Evolutionary conservation across 2,113 vertebrate genomes (phyloP).

Genomic region (Pachyramphus minor): DNA sequence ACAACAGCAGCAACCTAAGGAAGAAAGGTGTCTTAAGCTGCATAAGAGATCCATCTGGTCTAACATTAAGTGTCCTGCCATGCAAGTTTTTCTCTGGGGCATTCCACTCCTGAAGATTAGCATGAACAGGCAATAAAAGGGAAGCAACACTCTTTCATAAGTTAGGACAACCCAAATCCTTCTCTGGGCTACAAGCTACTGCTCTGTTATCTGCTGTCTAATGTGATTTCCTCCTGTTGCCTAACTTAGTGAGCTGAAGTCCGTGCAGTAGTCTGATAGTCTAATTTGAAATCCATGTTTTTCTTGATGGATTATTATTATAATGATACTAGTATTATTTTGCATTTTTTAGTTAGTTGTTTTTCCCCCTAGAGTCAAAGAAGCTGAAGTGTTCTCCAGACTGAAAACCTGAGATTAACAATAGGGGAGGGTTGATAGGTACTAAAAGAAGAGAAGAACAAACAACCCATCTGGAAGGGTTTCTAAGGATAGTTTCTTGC

Average conservation of each 20-base stretch:
- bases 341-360: not conserved
- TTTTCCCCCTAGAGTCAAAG: not conserved
- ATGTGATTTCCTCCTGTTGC: not conserved
- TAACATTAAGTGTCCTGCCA: not conserved
- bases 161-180: not conserved
- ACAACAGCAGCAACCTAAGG: not conserved
- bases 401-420: not conserved
- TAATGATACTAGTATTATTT: not conserved
- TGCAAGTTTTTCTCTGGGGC: not conserved
- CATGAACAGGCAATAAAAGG: not conserved
- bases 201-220: not conserved
- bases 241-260: not conserved
- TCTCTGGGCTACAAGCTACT: not conserved
- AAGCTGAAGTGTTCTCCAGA: not conserved
- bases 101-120: not conserved
- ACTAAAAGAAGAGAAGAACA: not conserved
- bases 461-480: not conserved
- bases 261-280: not conserved
- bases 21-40: not conserved
- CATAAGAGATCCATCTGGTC: not conserved
- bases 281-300: not conserved
- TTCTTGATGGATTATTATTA: not conserved
- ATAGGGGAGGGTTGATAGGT: rapidly evolving
- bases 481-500: not conserved
- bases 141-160: not conserved